Evolutionary conservation across 2,113 vertebrate genomes (phyloP), one percentile per base, ranked within the genome.

Genomic region (Amphiprion percula): DNA sequence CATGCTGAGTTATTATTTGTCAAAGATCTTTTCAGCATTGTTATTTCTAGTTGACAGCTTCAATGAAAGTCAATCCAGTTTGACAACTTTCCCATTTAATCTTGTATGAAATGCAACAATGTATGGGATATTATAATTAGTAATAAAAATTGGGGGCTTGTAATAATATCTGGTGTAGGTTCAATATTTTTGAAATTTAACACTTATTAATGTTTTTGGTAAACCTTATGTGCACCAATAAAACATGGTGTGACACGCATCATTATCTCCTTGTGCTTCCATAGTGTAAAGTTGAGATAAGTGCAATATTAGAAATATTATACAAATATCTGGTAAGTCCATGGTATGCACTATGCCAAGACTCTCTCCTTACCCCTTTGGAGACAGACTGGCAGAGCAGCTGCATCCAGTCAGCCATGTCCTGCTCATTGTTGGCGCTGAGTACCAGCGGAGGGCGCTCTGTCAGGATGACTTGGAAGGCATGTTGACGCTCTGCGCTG

Each of bases 401-500:
- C 92, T 96, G 96, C 96, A 99, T 99, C 98, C 98, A 99, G 37
- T 97, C 96, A 0, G 97, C 97, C 98, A 99, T 99, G 66, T 98
- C 97, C n/a, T 95, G 94, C 91, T 99, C 97, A 0, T 95, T 96
- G 4, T 95, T 93, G 0, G 98, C 97, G 0, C 97, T 96, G 64
- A 99, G 96, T 94, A 98, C 97, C 91, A 99, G 94, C n/a, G 97
- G 96, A 23, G 96, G 96, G 24, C 95, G 96, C 87, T 97, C 97
- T 0, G 96, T 95, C 60, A 99, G 94, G 89, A 99, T 95, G 88
- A 99, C 97, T 86, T 99, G 98, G 95, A 99, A 99, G 79, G 97
- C 95, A 87, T 99, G 97, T 17, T 96, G 96, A 61, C 95, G 95
- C 63, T 99, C 98, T 14, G 96, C 95, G 90, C 95, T 94, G 93